A percentile compares a stretch with the other conserved stretches of the same genome.
phyloP scores from a whole-genome alignment of 2,888 invertebrate species.

The Torymus tubicola region DNA sequence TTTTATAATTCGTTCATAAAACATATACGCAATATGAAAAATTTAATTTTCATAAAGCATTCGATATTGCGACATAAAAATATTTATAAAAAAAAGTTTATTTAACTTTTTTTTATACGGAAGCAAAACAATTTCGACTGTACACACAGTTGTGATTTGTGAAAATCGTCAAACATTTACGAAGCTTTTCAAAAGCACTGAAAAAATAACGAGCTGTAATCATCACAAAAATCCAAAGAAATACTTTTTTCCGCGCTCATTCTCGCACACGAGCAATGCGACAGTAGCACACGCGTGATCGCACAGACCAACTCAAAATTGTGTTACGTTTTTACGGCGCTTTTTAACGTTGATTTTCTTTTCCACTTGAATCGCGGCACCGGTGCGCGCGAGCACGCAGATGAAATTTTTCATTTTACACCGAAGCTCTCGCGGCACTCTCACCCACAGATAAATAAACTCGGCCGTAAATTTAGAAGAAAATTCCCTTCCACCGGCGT shows the following conservation, averaged over 20 bases:
- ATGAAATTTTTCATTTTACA: conserved; percentile 31
- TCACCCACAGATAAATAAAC: neutral
- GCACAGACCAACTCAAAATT: conserved; percentile 5
- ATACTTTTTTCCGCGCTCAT: neutral
- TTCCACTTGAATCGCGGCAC: neutral
- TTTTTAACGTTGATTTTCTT: conserved; percentile 23
- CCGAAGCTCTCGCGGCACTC: too few species aligned
- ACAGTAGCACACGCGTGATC: neutral
- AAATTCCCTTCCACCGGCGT: conserved; percentile 12
- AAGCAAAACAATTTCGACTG: too few species aligned
- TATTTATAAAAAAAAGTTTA: too few species aligned
- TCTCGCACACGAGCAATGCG: neutral
- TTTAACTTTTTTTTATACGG: too few species aligned
- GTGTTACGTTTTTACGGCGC: conserved; percentile 8
- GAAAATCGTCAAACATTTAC: neutral
- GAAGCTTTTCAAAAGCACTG: conserved; percentile 9
- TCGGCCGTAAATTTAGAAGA: conserved; percentile 20
- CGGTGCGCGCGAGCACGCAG: neutral
- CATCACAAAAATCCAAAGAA: neutral
- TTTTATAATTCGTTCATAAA: too few species aligned
- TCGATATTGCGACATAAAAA: too few species aligned
- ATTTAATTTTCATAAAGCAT: too few species aligned
- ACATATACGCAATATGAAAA: too few species aligned
- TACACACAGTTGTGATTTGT: too few species aligned
- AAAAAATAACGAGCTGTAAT: neutral